Conservation (phyloP, 1,140 invertebrate genomes). For the Drosophila santomea region DNA sequence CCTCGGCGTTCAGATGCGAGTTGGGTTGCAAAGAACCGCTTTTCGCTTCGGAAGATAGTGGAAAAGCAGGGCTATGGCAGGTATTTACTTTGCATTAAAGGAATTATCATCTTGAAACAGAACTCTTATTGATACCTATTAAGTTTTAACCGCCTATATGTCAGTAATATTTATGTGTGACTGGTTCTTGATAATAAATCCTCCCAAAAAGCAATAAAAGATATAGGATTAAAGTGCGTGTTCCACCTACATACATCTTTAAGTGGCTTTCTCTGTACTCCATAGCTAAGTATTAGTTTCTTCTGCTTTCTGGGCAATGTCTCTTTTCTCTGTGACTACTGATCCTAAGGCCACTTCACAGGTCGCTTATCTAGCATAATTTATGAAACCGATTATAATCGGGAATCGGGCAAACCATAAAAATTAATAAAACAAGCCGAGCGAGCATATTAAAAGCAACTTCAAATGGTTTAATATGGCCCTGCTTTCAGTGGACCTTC, state of each 20-base stretch:
- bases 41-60: no score
- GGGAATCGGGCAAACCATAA: constrained; percentile 54
- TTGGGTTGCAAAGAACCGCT: constrained; percentile 5
- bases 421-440: constrained; percentile 77
- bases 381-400: constrained; percentile 53
- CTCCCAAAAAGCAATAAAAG: no score
- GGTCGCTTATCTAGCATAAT: constrained; percentile 22
- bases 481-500: constrained; percentile 16
- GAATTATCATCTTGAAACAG: no score
- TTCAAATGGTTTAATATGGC: constrained; percentile 78
- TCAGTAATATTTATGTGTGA: no score
- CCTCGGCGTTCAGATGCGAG: constrained; percentile 52
- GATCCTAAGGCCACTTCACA: not conserved
- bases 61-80: no score
- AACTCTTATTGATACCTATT: no score
- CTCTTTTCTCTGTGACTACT: not conserved
- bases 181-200: no score
- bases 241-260: no score
- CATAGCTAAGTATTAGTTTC: not conserved
- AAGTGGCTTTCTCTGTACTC: not conserved
- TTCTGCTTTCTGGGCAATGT: not conserved
- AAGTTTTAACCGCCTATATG: no score
- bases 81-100: no score
- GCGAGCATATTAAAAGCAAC: constrained; percentile 77
- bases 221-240: no score